These are phyloP conservation scores for Phylloscopus trochilus DNA, from an alignment of 2,113 vertebrate species.

Conservation along the genomic window DNA sequence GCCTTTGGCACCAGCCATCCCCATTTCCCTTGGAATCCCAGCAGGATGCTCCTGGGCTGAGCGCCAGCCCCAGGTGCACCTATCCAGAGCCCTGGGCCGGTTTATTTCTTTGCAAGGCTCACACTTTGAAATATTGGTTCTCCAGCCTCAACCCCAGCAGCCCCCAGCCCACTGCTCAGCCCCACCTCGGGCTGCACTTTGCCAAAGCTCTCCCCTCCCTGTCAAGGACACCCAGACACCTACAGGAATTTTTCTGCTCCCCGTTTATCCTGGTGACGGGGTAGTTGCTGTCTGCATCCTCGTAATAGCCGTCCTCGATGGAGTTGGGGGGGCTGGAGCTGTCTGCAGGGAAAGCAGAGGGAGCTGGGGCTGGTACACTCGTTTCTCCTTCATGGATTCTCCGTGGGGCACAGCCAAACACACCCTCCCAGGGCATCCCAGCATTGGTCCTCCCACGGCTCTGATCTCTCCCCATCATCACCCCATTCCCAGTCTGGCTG, in stretches of 20 bases:
- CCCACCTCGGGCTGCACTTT: neutral
- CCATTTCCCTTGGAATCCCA: neutral
- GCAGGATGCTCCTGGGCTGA: neutral
- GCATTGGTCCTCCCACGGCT: rapidly evolving
- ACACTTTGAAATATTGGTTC: neutral
- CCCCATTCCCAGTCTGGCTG: neutral
- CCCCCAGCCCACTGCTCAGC: neutral
- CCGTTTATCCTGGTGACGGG: constrained; percentile 87
- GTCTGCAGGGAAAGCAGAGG: constrained; percentile 70
- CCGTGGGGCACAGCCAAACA: neutral
- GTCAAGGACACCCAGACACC: neutral
- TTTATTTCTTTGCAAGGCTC: neutral
- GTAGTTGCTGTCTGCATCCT: constrained; percentile 95
- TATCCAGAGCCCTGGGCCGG: neutral
- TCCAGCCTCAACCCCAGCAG: neutral
- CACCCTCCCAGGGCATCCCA: neutral
- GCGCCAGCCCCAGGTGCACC: neutral
- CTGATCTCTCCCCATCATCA: neutral
- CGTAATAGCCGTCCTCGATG: constrained; percentile 91
- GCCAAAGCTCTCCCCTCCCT: neutral
- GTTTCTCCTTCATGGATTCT: neutral
- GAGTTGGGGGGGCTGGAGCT: constrained; percentile 90
- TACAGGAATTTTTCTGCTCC: constrained; percentile 90
- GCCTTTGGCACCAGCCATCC: neutral
- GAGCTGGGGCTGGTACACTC: neutral